Evolutionary conservation across 1,140 invertebrate species (phyloP).

Genomic region (Drosophila bocki): DNA sequence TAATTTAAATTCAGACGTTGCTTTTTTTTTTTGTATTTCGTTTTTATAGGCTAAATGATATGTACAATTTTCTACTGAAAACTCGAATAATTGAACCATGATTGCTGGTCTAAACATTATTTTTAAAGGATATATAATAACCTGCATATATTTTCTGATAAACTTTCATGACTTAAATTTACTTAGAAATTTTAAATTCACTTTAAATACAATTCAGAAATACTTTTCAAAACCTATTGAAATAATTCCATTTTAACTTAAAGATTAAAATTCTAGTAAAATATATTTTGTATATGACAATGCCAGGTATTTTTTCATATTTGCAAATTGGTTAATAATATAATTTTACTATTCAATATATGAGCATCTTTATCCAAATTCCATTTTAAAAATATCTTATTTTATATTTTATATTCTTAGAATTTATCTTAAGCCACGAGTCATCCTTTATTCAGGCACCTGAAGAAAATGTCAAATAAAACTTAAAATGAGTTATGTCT

Average conservation of each 20-base stretch:
- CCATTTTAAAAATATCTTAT: not conserved
- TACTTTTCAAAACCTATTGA: not conserved
- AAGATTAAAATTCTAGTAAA: not conserved
- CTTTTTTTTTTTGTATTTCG: too few relatives aligned
- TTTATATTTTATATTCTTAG: not conserved
- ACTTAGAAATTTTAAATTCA: not conserved
- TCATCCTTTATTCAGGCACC: not conserved
- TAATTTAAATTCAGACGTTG: too few relatives aligned
- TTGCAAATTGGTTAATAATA: not conserved
- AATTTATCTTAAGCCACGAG: too few relatives aligned
- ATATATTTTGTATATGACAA: too few relatives aligned
- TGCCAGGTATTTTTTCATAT: too few relatives aligned
- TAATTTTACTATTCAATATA: too few relatives aligned
- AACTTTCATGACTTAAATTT: not conserved
- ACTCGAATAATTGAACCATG: not conserved
- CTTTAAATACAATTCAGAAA: not conserved
- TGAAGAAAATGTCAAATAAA: constrained; percentile 5
- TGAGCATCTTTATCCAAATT: not conserved
- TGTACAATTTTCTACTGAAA: not conserved
- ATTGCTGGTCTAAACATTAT: not conserved
- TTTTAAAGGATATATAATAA: not conserved
- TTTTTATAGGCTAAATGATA: too few relatives aligned
- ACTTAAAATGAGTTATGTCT: constrained; percentile 7
- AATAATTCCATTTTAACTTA: not conserved
- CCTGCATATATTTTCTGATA: too few relatives aligned